A percentile compares a stretch with the other conserved stretches of the same genome.
phyloP scores from a whole-genome alignment of 1,140 invertebrate species.

The Bombus ignitus region DNA sequence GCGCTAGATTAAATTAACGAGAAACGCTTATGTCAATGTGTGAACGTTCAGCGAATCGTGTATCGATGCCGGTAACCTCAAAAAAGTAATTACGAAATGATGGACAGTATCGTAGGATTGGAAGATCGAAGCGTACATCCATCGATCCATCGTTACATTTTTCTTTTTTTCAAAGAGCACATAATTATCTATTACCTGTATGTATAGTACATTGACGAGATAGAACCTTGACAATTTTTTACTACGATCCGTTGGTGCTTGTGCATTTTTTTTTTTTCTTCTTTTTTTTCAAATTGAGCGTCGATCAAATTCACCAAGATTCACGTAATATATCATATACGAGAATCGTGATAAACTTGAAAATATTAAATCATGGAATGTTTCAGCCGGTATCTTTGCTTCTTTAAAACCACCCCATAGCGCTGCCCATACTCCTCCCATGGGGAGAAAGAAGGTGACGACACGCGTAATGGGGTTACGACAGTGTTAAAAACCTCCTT shows the following conservation, averaged over 20 bases:
- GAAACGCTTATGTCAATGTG: neutral
- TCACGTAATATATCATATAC: neutral
- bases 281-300: neutral
- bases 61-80: neutral
- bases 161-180: neutral
- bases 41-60: neutral
- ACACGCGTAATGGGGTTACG: constrained; percentile 68
- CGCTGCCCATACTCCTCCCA: neutral
- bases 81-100: constrained; percentile 19
- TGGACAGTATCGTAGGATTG: neutral
- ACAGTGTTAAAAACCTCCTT: constrained; percentile 67
- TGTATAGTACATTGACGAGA: constrained; percentile 1
- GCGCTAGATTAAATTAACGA: constrained; percentile 15
- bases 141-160: constrained; percentile 4
- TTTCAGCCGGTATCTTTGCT: constrained; percentile 54
- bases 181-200: neutral
- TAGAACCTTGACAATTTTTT: constrained; percentile 11
- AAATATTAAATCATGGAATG: constrained; percentile 30
- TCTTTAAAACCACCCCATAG: constrained; percentile 12
- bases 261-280: neutral
- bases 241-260: neutral
- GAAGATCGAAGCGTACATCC: neutral
- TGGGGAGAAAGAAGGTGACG: constrained; percentile 34
- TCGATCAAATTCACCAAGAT: constrained; percentile 35
- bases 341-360: neutral